phyloP scores from a whole-genome alignment of 2,888 invertebrate genomes.

The Nemotelus nigrinus region DNA sequence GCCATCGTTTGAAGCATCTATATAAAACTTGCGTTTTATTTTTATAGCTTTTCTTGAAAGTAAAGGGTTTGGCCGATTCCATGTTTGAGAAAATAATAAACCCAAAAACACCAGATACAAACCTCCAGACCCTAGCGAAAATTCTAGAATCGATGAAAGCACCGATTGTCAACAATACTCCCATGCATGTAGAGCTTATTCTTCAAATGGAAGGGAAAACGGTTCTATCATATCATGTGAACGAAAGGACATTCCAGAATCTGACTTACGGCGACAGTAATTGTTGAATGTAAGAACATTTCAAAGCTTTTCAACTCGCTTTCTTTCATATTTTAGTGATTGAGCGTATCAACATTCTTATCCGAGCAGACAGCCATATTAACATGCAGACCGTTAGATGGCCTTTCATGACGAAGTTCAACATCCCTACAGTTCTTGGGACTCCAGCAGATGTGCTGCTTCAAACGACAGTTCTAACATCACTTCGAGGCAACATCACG shows the following conservation, averaged over 20 bases:
- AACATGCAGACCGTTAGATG: conserved; percentile 70
- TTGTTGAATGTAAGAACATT: conserved; percentile 55
- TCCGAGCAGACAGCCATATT: conserved; percentile 71
- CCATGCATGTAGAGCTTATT: conserved; percentile 75
- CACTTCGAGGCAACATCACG: conserved; percentile 76
- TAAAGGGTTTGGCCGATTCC: conserved; percentile 65
- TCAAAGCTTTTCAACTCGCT: neutral
- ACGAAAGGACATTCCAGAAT: conserved; percentile 72
- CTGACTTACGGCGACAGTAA: conserved; percentile 72
- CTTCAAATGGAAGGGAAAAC: conserved; percentile 74
- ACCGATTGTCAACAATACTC: conserved; percentile 63
- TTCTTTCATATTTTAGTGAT: conserved; percentile 65
- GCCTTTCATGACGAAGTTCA: conserved; percentile 67
- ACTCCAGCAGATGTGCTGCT: conserved; percentile 66
- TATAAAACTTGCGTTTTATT: neutral
- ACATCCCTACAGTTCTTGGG: conserved; percentile 71
- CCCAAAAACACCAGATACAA: conserved; percentile 66
- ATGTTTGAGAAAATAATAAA: conserved; percentile 64
- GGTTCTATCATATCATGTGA: conserved; percentile 73
- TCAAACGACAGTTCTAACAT: conserved; percentile 68
- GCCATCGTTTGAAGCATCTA: neutral
- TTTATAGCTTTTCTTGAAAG: conserved; percentile 71
- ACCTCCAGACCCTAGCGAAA: conserved; percentile 68
- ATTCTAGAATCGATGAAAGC: conserved; percentile 66
- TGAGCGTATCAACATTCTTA: conserved; percentile 68